phyloP scores from a whole-genome alignment of 53 echinoderm and acorn worm genomes.

The Henricia sp. region DNA sequence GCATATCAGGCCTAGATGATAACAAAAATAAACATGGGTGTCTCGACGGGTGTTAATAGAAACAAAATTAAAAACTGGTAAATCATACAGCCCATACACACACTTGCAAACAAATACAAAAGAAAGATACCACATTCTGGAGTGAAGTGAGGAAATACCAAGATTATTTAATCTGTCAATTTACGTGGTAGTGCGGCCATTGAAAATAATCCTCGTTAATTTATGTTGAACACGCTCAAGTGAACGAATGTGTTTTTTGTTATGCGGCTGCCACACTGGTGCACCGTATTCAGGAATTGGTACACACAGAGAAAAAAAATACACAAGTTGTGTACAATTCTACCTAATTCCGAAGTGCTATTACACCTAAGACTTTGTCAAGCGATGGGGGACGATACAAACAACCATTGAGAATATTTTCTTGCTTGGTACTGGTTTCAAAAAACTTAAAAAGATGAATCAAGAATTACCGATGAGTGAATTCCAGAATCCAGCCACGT shows the following conservation, averaged over 20 bases:
- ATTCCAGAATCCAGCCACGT: no score
- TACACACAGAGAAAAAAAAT: no score
- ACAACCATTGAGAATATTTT: no score
- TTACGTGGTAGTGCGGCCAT: not conserved
- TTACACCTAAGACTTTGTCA: no score
- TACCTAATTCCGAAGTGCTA: no score
- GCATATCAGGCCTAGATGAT: not conserved
- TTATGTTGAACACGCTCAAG: not conserved
- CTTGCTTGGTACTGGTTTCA: no score
- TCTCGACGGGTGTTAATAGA: not conserved
- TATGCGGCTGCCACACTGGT: no score
- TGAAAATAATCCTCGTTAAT: not conserved
- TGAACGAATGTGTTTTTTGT: not conserved
- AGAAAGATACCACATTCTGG: not conserved
- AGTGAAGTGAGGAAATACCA: not conserved
- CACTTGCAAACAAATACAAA: conserved; percentile 5
- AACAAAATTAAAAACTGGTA: not conserved
- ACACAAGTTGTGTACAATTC: no score
- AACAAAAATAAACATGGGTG: not conserved
- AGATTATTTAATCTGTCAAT: not conserved
- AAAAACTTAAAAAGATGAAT: no score
- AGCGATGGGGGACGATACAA: no score
- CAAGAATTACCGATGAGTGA: no score
- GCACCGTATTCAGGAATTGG: no score
- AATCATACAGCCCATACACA: not conserved